These are phyloP conservation scores for Oasisia sp. DNA, from an alignment of 2,888 invertebrate species.

Conservation along the genomic window DNA sequence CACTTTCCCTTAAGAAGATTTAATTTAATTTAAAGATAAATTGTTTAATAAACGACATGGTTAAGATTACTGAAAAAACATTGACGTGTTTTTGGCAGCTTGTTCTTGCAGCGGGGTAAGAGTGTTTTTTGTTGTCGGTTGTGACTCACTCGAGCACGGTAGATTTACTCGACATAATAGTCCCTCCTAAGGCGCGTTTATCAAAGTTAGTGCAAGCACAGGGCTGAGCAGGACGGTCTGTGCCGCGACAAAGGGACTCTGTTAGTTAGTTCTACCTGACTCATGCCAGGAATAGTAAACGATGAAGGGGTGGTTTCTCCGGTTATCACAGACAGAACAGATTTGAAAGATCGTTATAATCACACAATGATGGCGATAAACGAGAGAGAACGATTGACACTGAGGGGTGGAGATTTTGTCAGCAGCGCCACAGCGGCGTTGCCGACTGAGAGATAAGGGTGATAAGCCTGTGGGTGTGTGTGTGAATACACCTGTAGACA, in stretches of 20 bases:
- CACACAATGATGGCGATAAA: not conserved
- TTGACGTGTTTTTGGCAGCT: not conserved
- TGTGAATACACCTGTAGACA: conserved; percentile 1
- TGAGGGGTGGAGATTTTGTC: not conserved
- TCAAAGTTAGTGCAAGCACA: not conserved
- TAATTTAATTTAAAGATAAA: not conserved
- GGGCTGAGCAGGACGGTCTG: not conserved
- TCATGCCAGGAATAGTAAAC: not conserved
- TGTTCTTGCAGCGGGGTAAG: not conserved
- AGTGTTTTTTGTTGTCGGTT: not conserved
- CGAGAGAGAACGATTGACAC: not conserved
- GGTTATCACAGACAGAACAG: not conserved
- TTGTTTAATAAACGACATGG: not conserved
- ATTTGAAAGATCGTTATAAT: not conserved
- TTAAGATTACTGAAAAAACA: not conserved
- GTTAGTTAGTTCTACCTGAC: not conserved
- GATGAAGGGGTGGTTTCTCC: not conserved
- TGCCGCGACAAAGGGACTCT: not conserved
- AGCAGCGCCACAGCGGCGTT: not conserved
- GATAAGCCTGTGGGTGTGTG: not conserved
- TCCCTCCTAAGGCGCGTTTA: not conserved
- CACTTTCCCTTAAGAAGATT: not conserved
- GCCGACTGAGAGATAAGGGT: not conserved
- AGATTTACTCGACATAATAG: not conserved
- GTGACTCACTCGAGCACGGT: not conserved